Evolutionary conservation across 2,888 invertebrate genomes (phyloP), one percentile per base, ranked within the genome.

Genomic region (Aleiodes leptofemur): DNA sequence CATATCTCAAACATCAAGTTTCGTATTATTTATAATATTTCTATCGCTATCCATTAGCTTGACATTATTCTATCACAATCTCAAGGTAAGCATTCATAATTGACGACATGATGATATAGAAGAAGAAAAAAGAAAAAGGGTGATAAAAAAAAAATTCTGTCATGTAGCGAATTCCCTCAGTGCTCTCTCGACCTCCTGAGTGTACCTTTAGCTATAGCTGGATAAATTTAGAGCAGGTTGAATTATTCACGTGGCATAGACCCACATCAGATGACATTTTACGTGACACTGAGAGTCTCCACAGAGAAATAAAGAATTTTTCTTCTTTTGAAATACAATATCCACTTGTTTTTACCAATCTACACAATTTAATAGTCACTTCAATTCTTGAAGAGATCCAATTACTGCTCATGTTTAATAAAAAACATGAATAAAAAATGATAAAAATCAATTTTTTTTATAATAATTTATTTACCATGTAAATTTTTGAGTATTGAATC

Each of bases 1-100:
- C 83, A 93, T 96, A 81, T 95, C 95, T 79, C 93, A 94, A 84
- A 92, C 95, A 78, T 94, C 95, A 9, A 94, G 95, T 73, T 94
- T 96, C 88, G 94, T 95, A 8, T 91, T 96, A 16, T 96, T 96
- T 89, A 92, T 95, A 48, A 93, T 95, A 92, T 94, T 96, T 86
- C 79, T 90, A 61, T 91, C 94, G 69, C 91, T 95, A 84, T 94
- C 94, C 69, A 91, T 94, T 78, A 95, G 95, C 34, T 94, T 94
- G 3, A 94, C 96, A 9, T 91, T 96, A 89, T 96, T 96, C 90
- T 96, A 96, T 90, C 96, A 96, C 86, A 96, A 95, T 86, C 91
- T 96, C 68, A 95, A 95, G 94, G 96, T 95, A 90, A 92, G 76
- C 51, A 16, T 74, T 55, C 29, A 23, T 66, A 50, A 64, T 64